Percentiles rank a stretch among this genome's conserved stretches.
These are phyloP conservation scores for Chrysoperla carnea DNA, from an alignment of 1,140 invertebrate genomes.

Conservation along the genomic window DNA sequence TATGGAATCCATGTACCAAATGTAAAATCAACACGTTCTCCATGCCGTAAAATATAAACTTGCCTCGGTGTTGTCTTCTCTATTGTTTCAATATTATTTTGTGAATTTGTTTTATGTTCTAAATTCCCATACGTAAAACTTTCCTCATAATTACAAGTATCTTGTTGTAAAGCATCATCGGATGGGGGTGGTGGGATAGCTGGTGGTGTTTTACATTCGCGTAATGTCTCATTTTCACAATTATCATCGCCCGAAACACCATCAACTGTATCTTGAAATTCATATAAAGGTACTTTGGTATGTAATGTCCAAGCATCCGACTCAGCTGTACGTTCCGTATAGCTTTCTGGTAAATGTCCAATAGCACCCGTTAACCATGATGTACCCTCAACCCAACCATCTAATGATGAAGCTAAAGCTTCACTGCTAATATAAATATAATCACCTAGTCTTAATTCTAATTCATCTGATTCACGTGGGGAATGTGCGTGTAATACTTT, in stretches of 20 bases:
- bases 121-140: not conserved
- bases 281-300: constrained; percentile 35
- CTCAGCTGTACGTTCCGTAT: constrained; percentile 65
- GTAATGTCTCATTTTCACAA: too few relatives aligned
- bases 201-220: not conserved
- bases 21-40: constrained; percentile 80
- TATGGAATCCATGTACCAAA: constrained; percentile 76
- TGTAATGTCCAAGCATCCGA: constrained; percentile 84
- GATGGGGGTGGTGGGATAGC: not conserved
- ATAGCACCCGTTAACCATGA: constrained; percentile 71
- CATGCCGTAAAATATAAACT: constrained; percentile 68
- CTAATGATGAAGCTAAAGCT: constrained; percentile 47
- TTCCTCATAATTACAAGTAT: not conserved
- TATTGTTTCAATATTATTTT: not conserved
- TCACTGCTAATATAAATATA: constrained; percentile 66
- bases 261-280: not conserved
- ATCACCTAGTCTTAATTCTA: constrained; percentile 71
- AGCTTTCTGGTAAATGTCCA: constrained; percentile 63
- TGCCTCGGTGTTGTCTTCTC: constrained; percentile 23
- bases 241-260: too few relatives aligned
- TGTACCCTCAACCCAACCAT: constrained; percentile 75
- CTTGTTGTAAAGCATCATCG: not conserved
- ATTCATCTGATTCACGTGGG: constrained; percentile 61
- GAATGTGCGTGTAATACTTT: constrained; percentile 48
- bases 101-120: not conserved